Percentiles rank a stretch among this genome's conserved stretches.
Conservation (phyloP, 2,113 vertebrate species). For the Rhabdornis inornatus region DNA sequence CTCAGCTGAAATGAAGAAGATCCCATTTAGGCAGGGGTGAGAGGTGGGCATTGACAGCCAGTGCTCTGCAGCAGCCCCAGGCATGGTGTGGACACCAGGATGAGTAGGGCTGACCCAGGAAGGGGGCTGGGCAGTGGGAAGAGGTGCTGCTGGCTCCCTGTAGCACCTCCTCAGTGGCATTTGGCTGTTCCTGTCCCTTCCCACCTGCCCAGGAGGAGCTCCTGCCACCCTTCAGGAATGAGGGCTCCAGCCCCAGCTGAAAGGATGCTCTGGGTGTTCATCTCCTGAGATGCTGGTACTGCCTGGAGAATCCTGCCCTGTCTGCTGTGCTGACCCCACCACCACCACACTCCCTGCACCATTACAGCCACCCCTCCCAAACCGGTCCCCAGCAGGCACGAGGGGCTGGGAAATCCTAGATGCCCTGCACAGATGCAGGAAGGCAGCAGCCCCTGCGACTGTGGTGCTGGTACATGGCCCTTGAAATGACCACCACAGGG, state of each 20-base stretch:
- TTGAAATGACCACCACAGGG: neutral
- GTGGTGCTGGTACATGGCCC: accelerated
- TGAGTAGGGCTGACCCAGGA: neutral
- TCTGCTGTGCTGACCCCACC: neutral
- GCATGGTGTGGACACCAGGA: neutral
- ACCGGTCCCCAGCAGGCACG: neutral
- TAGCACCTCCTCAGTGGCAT: accelerated
- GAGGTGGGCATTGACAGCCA: neutral
- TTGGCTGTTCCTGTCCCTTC: neutral
- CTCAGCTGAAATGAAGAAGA: neutral
- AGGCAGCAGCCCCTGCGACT: accelerated
- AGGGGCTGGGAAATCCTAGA: neutral
- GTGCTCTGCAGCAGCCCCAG: neutral
- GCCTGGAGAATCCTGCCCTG: neutral
- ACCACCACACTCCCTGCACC: neutral
- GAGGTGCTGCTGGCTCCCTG: neutral
- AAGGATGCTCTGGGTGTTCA: neutral
- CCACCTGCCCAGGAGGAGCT: neutral
- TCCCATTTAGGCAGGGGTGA: neutral
- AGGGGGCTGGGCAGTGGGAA: neutral
- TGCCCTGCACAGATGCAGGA: neutral
- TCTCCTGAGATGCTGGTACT: neutral
- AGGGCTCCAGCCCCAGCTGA: neutral
- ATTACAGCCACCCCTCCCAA: neutral
- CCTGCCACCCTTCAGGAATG: neutral